Evolutionary conservation across 1,140 invertebrate genomes (phyloP).

Genomic region (Goniozus legneri): DNA sequence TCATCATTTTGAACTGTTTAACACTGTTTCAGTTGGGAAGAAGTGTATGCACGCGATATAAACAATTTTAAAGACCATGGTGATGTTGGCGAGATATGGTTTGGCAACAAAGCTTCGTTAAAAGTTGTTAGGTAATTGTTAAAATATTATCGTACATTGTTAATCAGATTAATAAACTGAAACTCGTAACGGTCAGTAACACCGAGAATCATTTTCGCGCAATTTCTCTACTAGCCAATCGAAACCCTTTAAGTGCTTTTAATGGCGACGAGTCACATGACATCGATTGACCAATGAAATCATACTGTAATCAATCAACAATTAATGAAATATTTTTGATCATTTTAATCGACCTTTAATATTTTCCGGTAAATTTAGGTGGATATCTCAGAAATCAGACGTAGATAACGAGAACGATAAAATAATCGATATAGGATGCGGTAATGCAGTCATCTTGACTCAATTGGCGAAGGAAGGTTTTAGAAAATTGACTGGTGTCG

Average conservation of each 20-base stretch:
- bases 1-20: slow-evolving; percentile 6
- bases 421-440: slow-evolving; percentile 76
- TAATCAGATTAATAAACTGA: too few species aligned
- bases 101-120: slow-evolving; percentile 76
- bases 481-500: slow-evolving; percentile 71
- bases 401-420: slow-evolving; percentile 43
- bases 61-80: slow-evolving; percentile 78
- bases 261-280: too few species aligned
- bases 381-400: slow-evolving; percentile 29
- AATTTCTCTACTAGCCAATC: too few species aligned
- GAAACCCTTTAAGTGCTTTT: too few species aligned
- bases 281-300: too few species aligned
- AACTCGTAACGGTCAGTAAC: too few species aligned
- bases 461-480: slow-evolving; percentile 74
- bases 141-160: too few species aligned
- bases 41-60: slow-evolving; percentile 76
- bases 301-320: too few species aligned
- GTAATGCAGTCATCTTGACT: slow-evolving; percentile 84
- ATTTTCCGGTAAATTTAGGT: slow-evolving; percentile 30
- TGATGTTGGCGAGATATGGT: slow-evolving; percentile 91
- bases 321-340: too few species aligned
- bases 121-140: slow-evolving; percentile 70
- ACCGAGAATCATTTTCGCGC: too few species aligned
- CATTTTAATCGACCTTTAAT: too few species aligned
- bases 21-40: slow-evolving; percentile 71